These are phyloP conservation scores for Hirtodrosophila confusa DNA, from an alignment of 2,888 invertebrate species.

Conservation along the genomic window DNA sequence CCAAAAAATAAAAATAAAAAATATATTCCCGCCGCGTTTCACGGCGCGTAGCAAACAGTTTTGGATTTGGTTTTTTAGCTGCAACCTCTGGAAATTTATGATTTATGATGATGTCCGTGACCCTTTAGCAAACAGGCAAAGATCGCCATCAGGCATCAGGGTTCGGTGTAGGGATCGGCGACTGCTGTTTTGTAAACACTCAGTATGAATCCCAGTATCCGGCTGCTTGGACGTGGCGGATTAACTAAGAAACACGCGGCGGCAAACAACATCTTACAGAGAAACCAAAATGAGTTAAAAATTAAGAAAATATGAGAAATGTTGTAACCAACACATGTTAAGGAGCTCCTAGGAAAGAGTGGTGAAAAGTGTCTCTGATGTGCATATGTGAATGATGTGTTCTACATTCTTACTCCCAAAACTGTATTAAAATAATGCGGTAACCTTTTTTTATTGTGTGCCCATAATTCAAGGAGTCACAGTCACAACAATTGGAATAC, in stretches of 20 bases:
- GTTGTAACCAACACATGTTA: conserved; percentile 27
- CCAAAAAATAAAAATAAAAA: conserved; percentile 23
- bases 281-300: conserved; percentile 51
- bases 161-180: conserved; percentile 51
- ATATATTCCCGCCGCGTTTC: conserved; percentile 41
- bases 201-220: conserved; percentile 81
- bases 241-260: conserved; percentile 52
- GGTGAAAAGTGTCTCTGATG: not conserved
- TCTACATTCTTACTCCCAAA: not conserved
- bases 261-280: conserved; percentile 22
- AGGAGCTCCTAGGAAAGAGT: conserved; percentile 3
- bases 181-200: conserved; percentile 82
- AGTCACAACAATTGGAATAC: not conserved
- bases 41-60: conserved; percentile 65
- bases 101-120: conserved; percentile 80
- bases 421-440: too few species aligned
- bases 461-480: too few species aligned
- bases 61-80: conserved; percentile 73
- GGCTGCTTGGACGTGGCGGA: conserved; percentile 73
- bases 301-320: conserved; percentile 21
- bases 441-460: too few species aligned
- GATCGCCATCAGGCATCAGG: conserved; percentile 53
- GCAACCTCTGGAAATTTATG: conserved; percentile 77
- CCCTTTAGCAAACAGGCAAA: conserved; percentile 73
- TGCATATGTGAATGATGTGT: conserved; percentile 25